phyloP scores from a whole-genome alignment of 2,797 vertebrate species.

The Pangasius djambal region DNA sequence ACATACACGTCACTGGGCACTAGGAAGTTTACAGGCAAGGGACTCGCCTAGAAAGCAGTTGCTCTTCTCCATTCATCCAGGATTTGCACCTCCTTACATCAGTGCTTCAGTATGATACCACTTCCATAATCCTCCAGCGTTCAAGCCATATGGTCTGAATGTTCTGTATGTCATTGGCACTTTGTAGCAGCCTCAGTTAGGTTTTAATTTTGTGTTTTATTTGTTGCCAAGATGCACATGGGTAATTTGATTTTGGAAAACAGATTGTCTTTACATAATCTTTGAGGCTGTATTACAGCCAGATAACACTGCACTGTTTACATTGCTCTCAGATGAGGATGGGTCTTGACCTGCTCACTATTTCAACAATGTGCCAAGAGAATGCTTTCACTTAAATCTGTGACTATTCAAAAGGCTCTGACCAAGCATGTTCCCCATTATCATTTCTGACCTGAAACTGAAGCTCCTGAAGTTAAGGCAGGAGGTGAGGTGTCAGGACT shows the following conservation, averaged over 20 bases:
- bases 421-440: conserved; percentile 9
- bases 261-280: not conserved
- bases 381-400: not conserved
- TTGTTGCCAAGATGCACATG: not conserved
- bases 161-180: not conserved
- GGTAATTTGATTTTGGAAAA: not conserved
- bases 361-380: conserved; percentile 31
- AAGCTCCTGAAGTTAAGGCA: not conserved
- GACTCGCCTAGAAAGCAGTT: conserved; percentile 28
- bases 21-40: conserved; percentile 37
- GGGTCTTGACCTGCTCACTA: conserved; percentile 39
- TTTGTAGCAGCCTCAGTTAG: not conserved
- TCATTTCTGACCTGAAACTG: conserved; percentile 3
- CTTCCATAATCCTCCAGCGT: conserved; percentile 19
- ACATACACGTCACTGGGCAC: conserved; percentile 15
- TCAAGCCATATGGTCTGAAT: conserved; percentile 22
- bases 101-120: conserved; percentile 6
- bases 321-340: conserved; percentile 35
- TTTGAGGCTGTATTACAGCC: conserved; percentile 29
- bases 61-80: not conserved
- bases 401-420: conserved; percentile 14
- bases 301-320: conserved; percentile 29
- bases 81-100: conserved; percentile 10
- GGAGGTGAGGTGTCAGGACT: conserved; percentile 6
- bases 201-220: not conserved